Evolutionary conservation across 2,797 vertebrate genomes (phyloP).

Genomic region (Sciurus vulgaris): DNA sequence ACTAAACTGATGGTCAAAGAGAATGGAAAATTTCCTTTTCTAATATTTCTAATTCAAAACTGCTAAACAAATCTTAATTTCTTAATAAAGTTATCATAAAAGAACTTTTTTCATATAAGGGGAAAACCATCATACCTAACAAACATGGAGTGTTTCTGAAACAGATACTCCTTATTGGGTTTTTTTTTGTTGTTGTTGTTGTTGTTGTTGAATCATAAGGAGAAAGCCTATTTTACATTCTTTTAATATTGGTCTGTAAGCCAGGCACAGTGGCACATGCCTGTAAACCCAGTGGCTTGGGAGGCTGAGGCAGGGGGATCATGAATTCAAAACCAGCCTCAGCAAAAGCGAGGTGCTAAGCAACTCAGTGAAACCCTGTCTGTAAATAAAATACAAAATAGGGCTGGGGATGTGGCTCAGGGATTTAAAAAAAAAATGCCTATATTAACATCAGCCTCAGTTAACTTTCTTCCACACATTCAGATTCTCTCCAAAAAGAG

Average conservation of each 20-base stretch:
- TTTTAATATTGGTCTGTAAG: neutral
- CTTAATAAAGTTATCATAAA: neutral
- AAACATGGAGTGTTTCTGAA: slow-evolving; percentile 54
- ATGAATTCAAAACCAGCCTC: no score
- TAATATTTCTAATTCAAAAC: slow-evolving; percentile 41
- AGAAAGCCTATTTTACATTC: neutral
- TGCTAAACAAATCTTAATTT: slow-evolving; percentile 23
- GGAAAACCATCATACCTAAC: neutral
- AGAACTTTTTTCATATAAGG: neutral
- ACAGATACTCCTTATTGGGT: neutral
- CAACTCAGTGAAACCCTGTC: no score
- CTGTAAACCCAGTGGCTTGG: no score
- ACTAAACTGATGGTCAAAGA: neutral
- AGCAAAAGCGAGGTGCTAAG: no score
- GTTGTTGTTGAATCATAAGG: neutral
- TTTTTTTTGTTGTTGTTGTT: no score
- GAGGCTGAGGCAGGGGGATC: no score
- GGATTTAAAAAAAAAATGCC: neutral
- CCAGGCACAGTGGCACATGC: no score
- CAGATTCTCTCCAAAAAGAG: slow-evolving; percentile 22
- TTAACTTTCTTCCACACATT: neutral
- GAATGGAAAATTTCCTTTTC: neutral
- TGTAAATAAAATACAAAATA: no score
- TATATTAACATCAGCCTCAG: neutral
- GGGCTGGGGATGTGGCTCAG: no score